Percentiles rank a stretch among this genome's conserved stretches.
Conservation (phyloP, 2,888 invertebrate genomes). For the Dilophus febrilis region DNA sequence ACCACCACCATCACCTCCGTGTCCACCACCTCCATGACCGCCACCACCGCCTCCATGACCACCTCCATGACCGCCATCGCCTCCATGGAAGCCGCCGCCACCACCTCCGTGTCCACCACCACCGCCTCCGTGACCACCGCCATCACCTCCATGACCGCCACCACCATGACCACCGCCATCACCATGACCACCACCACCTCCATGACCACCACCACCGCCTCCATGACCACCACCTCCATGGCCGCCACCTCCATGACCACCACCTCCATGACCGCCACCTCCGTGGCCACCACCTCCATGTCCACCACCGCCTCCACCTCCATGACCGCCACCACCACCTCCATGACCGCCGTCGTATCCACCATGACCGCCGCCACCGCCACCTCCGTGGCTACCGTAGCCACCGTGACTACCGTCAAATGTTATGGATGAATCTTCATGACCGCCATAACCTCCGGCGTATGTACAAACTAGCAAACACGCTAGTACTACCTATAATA, state of each 20-base stretch:
- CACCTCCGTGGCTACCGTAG: background rate
- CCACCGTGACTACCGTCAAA: background rate
- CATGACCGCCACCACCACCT: background rate
- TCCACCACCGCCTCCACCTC: constrained; percentile 8
- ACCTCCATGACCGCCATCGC: too few relatives aligned
- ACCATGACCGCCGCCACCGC: background rate
- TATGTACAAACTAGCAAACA: too few relatives aligned
- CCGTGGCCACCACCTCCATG: constrained; percentile 13
- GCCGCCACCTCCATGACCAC: constrained; percentile 17
- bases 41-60: too few relatives aligned
- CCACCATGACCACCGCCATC: constrained; percentile 6
- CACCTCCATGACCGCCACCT: constrained; percentile 15
- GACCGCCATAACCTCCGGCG: background rate
- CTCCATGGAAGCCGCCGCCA: too few relatives aligned
- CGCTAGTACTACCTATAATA: too few relatives aligned
- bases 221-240: constrained; percentile 25
- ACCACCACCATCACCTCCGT: too few relatives aligned
- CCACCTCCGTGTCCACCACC: too few relatives aligned
- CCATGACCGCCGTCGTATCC: background rate
- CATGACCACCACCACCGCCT: constrained; percentile 26
- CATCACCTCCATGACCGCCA: too few relatives aligned
- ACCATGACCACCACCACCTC: constrained; percentile 22
- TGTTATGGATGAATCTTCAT: background rate
- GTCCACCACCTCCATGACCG: constrained; percentile 11
- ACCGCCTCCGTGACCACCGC: too few relatives aligned